Base-by-base conservation (phyloP, 2,113 vertebrate genomes). In the Catharus minimus region DNA sequence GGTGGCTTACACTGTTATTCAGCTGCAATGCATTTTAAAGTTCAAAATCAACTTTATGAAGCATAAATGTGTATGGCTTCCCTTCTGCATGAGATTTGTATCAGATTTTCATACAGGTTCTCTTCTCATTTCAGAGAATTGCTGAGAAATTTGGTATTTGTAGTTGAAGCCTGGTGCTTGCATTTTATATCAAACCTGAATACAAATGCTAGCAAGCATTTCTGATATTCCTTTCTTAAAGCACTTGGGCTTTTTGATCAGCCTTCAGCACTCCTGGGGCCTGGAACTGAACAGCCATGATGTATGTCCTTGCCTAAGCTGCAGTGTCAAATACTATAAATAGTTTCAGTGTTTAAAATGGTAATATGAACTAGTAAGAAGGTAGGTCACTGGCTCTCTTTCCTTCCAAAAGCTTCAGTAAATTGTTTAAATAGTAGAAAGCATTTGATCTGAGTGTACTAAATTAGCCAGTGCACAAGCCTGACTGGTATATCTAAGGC, bases 41-140 rank as follows among this genome's bases (percentile, higher is more conserved):
- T 30, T 82, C 27, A 84, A 88, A 67, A 9, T 58, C 15, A 84
- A 4, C 17, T 38, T 60, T 27, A 30, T 47, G 46, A 44, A 72
- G n/a, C 24, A 56, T 21, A 43, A 33, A 67, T 13, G 7, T 22
- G 4, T 24, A 16, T 44, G 28, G 53, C 33, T 89, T 86, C 10
- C 4, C 6, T 62, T 12, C 16, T 50, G 15, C 1, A 0, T 27
- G 36, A 58, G 41, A 47, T 4, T 13, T 52, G 8, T 30, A 43
- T 50, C 4, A 4, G 27, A 12, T 50, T 80, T 30, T 32, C 67
- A 69, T 66, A 18, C 5, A 44, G 16, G 8, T 55, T 77, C 15
- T 36, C n/a, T 60, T 26, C 7, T 65, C 10, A 32, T 68, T 49
- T 44, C 22, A n/a, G 52, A 36, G 13, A 65, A 20, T 11, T 46